These are phyloP conservation scores for Smithornis capensis DNA, from an alignment of 2,113 vertebrate species.

Conservation along the genomic window DNA sequence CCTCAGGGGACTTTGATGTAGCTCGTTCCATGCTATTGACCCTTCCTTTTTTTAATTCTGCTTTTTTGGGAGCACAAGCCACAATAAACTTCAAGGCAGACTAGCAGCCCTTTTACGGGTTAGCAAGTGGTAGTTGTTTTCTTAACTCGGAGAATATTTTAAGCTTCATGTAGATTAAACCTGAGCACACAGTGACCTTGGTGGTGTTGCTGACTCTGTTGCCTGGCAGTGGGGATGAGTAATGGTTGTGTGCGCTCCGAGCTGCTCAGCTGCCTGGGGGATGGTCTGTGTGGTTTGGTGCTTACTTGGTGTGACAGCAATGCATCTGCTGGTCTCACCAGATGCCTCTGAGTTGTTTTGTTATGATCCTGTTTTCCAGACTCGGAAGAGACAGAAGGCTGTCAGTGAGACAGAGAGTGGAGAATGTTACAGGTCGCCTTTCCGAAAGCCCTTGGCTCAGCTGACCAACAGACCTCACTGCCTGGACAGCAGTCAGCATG, in stretches of 20 bases:
- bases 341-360: not conserved
- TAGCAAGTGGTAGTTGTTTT: not conserved
- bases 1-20: not conserved
- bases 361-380: conserved; percentile 65
- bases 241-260: not conserved
- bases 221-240: not conserved
- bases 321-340: not conserved
- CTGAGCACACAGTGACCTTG: not conserved
- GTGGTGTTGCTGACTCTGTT: not conserved
- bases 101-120: not conserved
- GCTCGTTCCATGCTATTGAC: not conserved
- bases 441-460: conserved; percentile 83
- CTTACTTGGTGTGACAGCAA: not conserved
- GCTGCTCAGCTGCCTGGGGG: not conserved
- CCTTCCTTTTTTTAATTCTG: not conserved
- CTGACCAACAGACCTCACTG: conserved; percentile 75
- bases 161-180: not conserved
- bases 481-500: conserved; percentile 85
- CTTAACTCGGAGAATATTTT: not conserved
- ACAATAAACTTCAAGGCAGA: accelerated
- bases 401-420: not conserved
- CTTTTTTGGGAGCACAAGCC: accelerated
- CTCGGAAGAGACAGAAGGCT: conserved; percentile 74
- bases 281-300: not conserved
- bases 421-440: conserved; percentile 79